Conservation (phyloP, 2,888 invertebrate genomes). For the Anoncus sp. region DNA sequence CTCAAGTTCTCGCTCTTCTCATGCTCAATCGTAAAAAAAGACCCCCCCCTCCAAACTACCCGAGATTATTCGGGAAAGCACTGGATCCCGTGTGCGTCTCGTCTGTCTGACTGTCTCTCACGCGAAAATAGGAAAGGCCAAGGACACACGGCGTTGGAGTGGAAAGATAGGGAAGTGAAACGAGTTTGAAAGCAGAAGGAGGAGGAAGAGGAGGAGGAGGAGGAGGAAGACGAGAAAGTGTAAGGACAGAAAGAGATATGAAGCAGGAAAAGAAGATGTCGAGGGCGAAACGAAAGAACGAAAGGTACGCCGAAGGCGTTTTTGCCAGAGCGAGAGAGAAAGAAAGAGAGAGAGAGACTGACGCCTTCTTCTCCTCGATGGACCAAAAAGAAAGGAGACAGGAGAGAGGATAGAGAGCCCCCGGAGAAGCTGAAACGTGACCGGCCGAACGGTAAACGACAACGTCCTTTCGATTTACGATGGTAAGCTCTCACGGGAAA, state of each 20-base stretch:
- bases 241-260: slow-evolving; percentile 47
- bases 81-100: slow-evolving; percentile 30
- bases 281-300: slow-evolving; percentile 15
- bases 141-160: slow-evolving; percentile 27
- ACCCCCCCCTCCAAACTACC: slow-evolving; percentile 51
- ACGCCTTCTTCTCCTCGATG: slow-evolving; percentile 32
- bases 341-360: slow-evolving; percentile 13
- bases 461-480: slow-evolving; percentile 70
- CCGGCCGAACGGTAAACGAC: slow-evolving; percentile 69
- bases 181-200: slow-evolving; percentile 20
- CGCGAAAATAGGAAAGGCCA: slow-evolving; percentile 36
- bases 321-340: too few relatives aligned
- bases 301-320: slow-evolving; percentile 27
- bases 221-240: slow-evolving; percentile 36
- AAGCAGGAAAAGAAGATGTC: slow-evolving; percentile 13
- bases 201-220: slow-evolving; percentile 2
- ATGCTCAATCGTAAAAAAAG: slow-evolving; percentile 63
- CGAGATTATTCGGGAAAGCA: slow-evolving; percentile 63
- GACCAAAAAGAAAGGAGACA: slow-evolving; percentile 42
- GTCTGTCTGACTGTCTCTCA: slow-evolving; percentile 20
- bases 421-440: slow-evolving; percentile 67
- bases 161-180: slow-evolving; percentile 21
- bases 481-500: slow-evolving; percentile 67
- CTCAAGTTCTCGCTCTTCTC: slow-evolving; percentile 40
- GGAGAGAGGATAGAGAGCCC: slow-evolving; percentile 47